Conservation (phyloP, 2,797 vertebrate species). For the Tenualosa ilisha region DNA sequence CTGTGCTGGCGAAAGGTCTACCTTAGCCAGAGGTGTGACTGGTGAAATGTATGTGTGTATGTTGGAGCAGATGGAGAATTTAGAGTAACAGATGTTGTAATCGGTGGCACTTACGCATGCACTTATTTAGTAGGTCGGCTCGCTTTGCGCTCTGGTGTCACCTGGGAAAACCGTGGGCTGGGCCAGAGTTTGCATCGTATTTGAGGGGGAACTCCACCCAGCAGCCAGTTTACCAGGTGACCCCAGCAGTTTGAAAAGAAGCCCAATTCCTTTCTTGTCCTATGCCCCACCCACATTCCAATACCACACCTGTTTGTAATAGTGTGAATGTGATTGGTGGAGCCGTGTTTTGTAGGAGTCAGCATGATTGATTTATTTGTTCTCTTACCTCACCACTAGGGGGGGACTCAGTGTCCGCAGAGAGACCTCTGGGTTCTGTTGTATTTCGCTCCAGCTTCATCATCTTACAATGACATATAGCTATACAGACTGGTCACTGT, state of each 20-base stretch:
- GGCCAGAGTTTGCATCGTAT: not conserved
- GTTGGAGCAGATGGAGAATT: not conserved
- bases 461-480: slow-evolving; percentile 65
- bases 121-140: not conserved
- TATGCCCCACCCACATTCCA: not conserved
- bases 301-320: slow-evolving; percentile 34
- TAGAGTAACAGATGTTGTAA: slow-evolving; percentile 22
- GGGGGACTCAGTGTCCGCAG: slow-evolving; percentile 58
- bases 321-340: slow-evolving; percentile 48
- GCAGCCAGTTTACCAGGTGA: not conserved
- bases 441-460: slow-evolving; percentile 68
- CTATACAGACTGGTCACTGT: slow-evolving; percentile 81
- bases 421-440: slow-evolving; percentile 51
- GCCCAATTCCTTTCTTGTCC: not conserved
- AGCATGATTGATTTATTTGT: slow-evolving; percentile 46
- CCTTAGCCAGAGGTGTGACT: not conserved
- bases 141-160: not conserved
- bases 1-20: not conserved
- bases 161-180: not conserved
- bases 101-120: slow-evolving; percentile 22
- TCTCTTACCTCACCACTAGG: slow-evolving; percentile 67
- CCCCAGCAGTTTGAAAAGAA: not conserved
- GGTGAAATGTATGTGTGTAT: not conserved
- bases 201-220: not conserved
- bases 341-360: slow-evolving; percentile 20